Base-by-base conservation (phyloP, 2,888 invertebrate species). In the Eupeodes latifasciatus region DNA sequence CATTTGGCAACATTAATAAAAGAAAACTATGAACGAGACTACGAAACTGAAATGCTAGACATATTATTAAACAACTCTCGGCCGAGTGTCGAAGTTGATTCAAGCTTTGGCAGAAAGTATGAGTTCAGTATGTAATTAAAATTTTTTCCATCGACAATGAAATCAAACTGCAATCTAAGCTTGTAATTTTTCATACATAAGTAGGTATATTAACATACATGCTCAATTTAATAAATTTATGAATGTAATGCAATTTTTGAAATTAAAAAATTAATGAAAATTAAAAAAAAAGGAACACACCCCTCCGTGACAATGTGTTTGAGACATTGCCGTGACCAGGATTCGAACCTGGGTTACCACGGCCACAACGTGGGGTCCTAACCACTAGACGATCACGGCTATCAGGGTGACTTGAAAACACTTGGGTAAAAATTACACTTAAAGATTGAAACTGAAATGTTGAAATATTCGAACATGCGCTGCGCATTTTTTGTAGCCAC, bases 341-440 rank as follows among this genome's bases (percentile, higher is more conserved):
- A 79, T 79, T 79, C 79, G 79, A 79, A 79, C 79, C 79, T 79
- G 79, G 79, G 79, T 79, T 79, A 79, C 79, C 79, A 79, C 79
- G 79, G 79, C 79, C 79, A 79, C 79, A 79, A 79, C 79, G 79
- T 79, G 79, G 79, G 79, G 79, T 79, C 79, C 79, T 79, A 79
- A 79, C 71, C 79, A 79, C 79, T 79, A 79, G 79, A 79, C 79
- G 79, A 79, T 79, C 79, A 79, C 79, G 79, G 79, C 79, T 79
- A 79, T 49, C 34, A 47, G 47, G 72, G 47, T 72, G 47, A 34
- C 59, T 9, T 55, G 7, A 40, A 67, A 55, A n/a, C 19, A 12
- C 12, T 40, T 47, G 34, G 47, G 4, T 34, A 5, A 10, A 44
- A n/a, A 34, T n/a, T n/a, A n/a, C 16, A 0, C 2, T 12, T 0